Base-by-base conservation (phyloP, 2,888 invertebrate genomes). In the Ornithoptera priamus region DNA sequence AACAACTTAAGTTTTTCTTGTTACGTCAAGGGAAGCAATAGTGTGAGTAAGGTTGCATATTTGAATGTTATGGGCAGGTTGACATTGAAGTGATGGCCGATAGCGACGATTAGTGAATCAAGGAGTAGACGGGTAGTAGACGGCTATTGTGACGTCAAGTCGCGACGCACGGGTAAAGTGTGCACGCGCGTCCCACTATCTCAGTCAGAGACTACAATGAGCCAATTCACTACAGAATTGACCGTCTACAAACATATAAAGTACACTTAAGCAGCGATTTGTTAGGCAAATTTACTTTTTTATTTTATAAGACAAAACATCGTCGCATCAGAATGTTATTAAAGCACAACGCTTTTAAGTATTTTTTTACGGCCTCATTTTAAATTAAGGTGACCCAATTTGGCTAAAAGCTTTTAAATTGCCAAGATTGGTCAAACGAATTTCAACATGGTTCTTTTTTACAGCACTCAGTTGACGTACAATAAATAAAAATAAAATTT, bases 161-260 rank as follows among this genome's bases (percentile, higher is more conserved):
- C 83, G 80, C 79, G 85, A 78, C 79, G 81, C 74, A 77, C 78
- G 71, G 75, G 78, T 78, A 83, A 83, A 82, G 81, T 80, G 82
- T 83, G 85, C 86, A 85, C 81, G 80, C 82, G 80, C 80, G 78
- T 75, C 57, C 57, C n/a, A 22, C 20, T 58, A 22, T 24, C 75
- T 81, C 84, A 80, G 74, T 73, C 74, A 69, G 68, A 72, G 71
- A 82, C 81, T 84, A 90, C 89, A 92, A 91, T 90, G 86, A 84
- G 84, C 86, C 89, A 88, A 88, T 90, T 86, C 86, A 86, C 81
- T 79, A 80, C 80, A 85, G 82, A 88, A 87, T 88, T 88, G 87
- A 87, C 15, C 8, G 30, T 22, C 36, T 18, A 58, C 57, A 20
- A 58, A 58, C 12, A 58, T 58, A 22, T 15, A 58, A 58, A 58